phyloP scores from a whole-genome alignment of 1,140 invertebrate species.

The Micrasema minimum region DNA sequence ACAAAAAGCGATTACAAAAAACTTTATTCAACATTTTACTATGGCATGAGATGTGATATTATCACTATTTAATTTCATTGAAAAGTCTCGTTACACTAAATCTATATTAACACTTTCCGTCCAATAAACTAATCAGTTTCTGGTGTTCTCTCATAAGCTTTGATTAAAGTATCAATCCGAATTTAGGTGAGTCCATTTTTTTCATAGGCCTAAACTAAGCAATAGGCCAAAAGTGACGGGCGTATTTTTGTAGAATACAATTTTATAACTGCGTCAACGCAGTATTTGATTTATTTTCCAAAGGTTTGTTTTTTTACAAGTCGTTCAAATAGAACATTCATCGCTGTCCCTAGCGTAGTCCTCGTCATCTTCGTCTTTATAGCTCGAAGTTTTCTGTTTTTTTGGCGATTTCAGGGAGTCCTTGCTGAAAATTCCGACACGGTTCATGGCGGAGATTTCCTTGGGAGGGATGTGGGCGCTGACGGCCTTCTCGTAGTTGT shows the following conservation, averaged over 20 bases:
- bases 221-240: constrained; percentile 5
- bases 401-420: constrained; percentile 50
- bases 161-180: not conserved
- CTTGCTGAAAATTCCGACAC: constrained; percentile 63
- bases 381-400: constrained; percentile 32
- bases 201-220: constrained; percentile 9
- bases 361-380: constrained; percentile 63
- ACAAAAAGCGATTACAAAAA: constrained; percentile 37
- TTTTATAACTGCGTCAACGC: too few relatives aligned
- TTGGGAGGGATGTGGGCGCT: constrained; percentile 60
- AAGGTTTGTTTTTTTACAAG: not conserved
- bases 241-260: not conserved
- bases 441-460: constrained; percentile 59
- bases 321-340: constrained; percentile 67
- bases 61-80: constrained; percentile 13
- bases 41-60: constrained; percentile 31
- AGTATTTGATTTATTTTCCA: not conserved
- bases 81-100: constrained; percentile 17
- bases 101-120: constrained; percentile 5
- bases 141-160: constrained; percentile 22
- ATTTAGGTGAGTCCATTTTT: too few relatives aligned
- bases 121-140: constrained; percentile 20
- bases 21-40: constrained; percentile 22
- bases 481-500: constrained; percentile 64
- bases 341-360: constrained; percentile 71